phyloP scores from a whole-genome alignment of 2,113 vertebrate genomes.

The Copsychus sechellarum region DNA sequence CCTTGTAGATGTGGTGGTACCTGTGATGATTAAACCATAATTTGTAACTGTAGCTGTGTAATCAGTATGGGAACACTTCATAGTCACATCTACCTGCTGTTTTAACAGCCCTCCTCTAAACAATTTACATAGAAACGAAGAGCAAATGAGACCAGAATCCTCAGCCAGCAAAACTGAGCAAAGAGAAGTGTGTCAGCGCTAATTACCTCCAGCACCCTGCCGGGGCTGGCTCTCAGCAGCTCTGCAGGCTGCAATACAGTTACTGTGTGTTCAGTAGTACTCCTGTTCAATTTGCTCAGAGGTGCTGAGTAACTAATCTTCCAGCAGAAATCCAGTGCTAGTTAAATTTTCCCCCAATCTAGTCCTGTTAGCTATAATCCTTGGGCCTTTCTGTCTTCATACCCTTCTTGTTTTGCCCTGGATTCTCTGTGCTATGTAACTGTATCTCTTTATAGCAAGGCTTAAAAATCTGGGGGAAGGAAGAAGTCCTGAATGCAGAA shows the following conservation, averaged over 20 bases:
- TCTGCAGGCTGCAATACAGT: not conserved
- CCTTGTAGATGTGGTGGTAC: not conserved
- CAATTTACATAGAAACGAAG: not conserved
- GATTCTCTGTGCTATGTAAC: not conserved
- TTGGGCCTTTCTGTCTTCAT: not conserved
- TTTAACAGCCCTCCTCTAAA: constrained; percentile 6
- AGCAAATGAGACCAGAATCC: not conserved
- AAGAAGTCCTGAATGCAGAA: not conserved
- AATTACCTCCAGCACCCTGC: constrained; percentile 31
- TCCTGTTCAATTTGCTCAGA: not conserved
- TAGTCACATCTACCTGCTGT: not conserved
- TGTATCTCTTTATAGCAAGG: not conserved
- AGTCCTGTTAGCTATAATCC: not conserved
- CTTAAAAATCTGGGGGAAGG: not conserved
- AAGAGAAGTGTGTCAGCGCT: constrained; percentile 9
- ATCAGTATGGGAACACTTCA: not conserved
- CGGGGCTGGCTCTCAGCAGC: not conserved
- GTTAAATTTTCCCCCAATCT: not conserved
- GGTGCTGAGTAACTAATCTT: not conserved
- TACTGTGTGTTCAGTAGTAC: not conserved
- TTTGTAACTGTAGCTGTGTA: not conserved
- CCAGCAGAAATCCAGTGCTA: not conserved
- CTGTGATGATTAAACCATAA: not conserved
- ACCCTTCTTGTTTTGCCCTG: not conserved
- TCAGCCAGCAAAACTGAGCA: not conserved